Base-by-base conservation (phyloP, 2,113 vertebrate genomes). In the Stegastes partitus region DNA sequence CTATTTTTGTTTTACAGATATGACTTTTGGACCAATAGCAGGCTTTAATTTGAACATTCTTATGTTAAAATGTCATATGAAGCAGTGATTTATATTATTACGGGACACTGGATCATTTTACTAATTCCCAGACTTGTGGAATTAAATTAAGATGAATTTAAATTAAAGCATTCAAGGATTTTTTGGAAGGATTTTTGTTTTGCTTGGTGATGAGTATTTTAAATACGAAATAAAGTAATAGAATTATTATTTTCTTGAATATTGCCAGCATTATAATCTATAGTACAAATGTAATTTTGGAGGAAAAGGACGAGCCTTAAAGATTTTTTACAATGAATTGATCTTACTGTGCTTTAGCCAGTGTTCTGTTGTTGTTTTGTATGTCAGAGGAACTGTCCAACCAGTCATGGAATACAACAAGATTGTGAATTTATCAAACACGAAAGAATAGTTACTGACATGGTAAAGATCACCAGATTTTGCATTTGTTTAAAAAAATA, bases 101-200 rank as follows among this genome's bases (percentile, higher is more conserved):
- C 28, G 12, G 25, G 39, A 26, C 18, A 71, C 25, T 22, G 12
- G 45, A 62, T 21, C 19, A 1, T 67, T 65, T 19, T 19, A 62
- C 26, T 28, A 11, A 34, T 58, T 47, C 55, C 56, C 8, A 9
- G 47, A 49, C 18, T 49, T 2, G 18, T 49, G 18, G 2, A 49
- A n/a, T n/a, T 49, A n/a, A 49, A 49, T 49, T 8, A 49, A 5
- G 19, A n/a, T 1, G 18, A 19, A 49, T 19, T 19, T n/a, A 49
- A 49, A 9, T n/a, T 18, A 45, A 45, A 15, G 15, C 16, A 45
- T 44, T 15, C 42, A 6, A 7, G 10, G 8, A n/a, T n/a, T n/a
- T n/a, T n/a, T n/a, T 54, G 34, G 42, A 68, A 44, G 11, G 44
- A 64, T 68, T 66, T 64, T 15, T 18, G 21, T 77, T 83, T 74